Conservation (phyloP, 2,888 invertebrate genomes). For the Crocallis elinguaria region DNA sequence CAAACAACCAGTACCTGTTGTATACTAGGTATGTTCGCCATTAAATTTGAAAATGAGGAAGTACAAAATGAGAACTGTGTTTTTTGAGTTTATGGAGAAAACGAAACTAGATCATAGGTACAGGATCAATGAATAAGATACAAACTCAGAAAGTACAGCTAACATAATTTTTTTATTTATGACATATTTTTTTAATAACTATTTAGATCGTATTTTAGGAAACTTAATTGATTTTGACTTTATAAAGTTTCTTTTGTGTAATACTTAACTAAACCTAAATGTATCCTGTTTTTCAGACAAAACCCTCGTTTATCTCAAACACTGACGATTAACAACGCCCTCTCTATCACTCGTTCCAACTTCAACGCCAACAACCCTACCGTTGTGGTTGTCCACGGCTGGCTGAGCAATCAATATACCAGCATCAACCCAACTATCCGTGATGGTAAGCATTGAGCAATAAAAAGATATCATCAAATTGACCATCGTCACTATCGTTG, state of each 20-base stretch:
- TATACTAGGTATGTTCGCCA: constrained; percentile 38
- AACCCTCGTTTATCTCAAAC: constrained; percentile 52
- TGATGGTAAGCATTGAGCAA: constrained; percentile 44
- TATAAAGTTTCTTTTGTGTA: neutral
- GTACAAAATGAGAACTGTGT: too few relatives aligned
- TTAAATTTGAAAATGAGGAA: too few relatives aligned
- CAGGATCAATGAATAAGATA: too few relatives aligned
- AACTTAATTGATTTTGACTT: too few relatives aligned
- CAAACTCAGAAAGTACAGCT: too few relatives aligned
- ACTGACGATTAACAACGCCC: constrained; percentile 49
- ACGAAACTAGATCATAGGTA: too few relatives aligned
- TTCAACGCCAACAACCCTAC: constrained; percentile 49
- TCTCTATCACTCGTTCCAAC: constrained; percentile 55
- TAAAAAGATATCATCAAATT: neutral
- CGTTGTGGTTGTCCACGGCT: constrained; percentile 54
- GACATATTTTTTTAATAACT: too few relatives aligned
- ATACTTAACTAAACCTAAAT: neutral
- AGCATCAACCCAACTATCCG: constrained; percentile 55
- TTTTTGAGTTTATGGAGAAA: too few relatives aligned
- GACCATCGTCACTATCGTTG: neutral
- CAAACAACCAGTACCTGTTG: constrained; percentile 53
- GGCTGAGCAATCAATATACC: constrained; percentile 53
- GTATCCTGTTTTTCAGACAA: constrained; percentile 45
- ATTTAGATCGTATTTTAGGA: too few relatives aligned
- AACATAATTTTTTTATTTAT: too few relatives aligned